Base-by-base conservation (phyloP, 2,888 invertebrate species). In the Atrina japonica region DNA sequence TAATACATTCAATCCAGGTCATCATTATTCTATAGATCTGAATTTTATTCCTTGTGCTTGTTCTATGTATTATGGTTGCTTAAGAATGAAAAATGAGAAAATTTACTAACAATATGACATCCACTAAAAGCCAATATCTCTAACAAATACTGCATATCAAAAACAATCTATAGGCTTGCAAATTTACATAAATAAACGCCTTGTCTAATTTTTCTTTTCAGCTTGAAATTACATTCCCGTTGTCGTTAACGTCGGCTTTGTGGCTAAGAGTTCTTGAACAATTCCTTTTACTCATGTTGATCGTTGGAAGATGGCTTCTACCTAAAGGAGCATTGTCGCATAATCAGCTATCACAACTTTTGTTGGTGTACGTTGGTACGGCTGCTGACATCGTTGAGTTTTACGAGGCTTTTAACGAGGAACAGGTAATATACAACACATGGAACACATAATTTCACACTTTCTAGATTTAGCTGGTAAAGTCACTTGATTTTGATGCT, bases 301-400 rank as follows among this genome's bases (percentile, higher is more conserved):
- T 97, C 82, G 94, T 97, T 74, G 97, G 97, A 0, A 93, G 97
- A 55, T 97, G 97, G 96, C 92, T 98, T 91, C 92, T 98, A 76
- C 98, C 97, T 3, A 97, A 97, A 88, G 97, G 97, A 3, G 84
- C 88, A 84, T 92, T 98, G 61, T 97, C 97, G 0, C 93, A 97
- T 63, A 97, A 98, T 88, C 97, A 98, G 91, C 92, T 98, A 11
- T 97, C 97, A 60, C 97, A 98, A 85, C 92, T 98, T 14, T 91
- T 98, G 0, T 92, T 98, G 55, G 97, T 97, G 2, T 93, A 92
- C 85, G 91, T 90, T 93, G 96, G 96, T 30, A 97, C 97, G 0
- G 97, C 97, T 0, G 97, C 97, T 0, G 98, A 97, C 90, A 98
- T 98, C 63, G 97, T 97, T 61, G 98, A 98, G 90, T 97, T 98